These are phyloP conservation scores for Dryas iulia DNA, from an alignment of 1,140 invertebrate species.

Conservation along the genomic window DNA sequence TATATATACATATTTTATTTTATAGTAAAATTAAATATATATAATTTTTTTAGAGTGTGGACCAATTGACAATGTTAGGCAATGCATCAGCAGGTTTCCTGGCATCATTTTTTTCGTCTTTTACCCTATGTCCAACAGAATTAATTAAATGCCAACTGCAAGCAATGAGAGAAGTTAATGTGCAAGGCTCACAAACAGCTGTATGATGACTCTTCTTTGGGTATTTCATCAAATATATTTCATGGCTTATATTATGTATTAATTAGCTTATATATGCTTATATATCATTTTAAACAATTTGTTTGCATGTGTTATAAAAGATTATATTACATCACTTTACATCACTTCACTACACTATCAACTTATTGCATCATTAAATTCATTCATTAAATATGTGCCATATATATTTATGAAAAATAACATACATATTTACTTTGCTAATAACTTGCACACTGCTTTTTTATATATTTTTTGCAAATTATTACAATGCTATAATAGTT, in stretches of 20 bases:
- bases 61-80: conserved; percentile 87
- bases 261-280: conserved; percentile 11
- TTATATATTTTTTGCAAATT: not conserved
- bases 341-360: not conserved
- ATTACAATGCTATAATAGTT: not conserved
- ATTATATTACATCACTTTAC: not conserved
- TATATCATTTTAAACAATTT: not conserved
- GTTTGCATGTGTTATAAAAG: not conserved
- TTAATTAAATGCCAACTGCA: conserved; percentile 98
- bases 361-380: not conserved
- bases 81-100: conserved; percentile 97
- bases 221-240: conserved; percentile 54
- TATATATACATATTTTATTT: no score
- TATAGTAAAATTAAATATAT: not conserved
- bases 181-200: conserved; percentile 69
- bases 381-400: not conserved
- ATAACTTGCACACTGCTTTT: not conserved
- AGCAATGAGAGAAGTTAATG: conserved; percentile 92
- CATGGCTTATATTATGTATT: conserved; percentile 24
- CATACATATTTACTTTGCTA: no score
- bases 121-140: conserved; percentile 98
- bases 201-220: conserved; percentile 68
- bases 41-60: conserved; percentile 79
- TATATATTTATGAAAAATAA: no score
- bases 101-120: conserved; percentile 98